Conservation (phyloP, 1,140 invertebrate species). For the Psix sp. region DNA sequence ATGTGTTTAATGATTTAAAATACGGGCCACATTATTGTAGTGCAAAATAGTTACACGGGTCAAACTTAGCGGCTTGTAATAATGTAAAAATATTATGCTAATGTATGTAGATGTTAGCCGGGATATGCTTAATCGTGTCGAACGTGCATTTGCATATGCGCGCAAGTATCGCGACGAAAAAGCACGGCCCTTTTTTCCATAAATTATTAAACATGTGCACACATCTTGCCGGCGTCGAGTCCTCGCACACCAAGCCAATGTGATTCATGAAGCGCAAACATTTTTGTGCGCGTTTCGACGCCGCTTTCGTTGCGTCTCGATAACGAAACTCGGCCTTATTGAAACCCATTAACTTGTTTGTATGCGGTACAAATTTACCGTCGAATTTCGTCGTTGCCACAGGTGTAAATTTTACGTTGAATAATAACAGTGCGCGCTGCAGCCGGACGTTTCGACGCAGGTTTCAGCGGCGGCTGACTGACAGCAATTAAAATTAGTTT, state of each 20-base stretch:
- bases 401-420: too few species aligned
- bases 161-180: conserved; percentile 38
- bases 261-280: conserved; percentile 28
- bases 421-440: too few species aligned
- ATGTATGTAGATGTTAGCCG: conserved; percentile 44
- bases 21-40: conserved; percentile 16
- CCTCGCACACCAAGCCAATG: conserved; percentile 16
- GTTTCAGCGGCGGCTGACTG: too few species aligned
- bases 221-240: conserved; percentile 4
- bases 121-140: conserved; percentile 53
- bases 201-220: conserved; percentile 48
- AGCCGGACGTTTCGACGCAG: too few species aligned
- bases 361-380: too few species aligned
- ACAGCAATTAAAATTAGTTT: conserved; percentile 50
- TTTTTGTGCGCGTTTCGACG: conserved; percentile 1
- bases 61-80: conserved; percentile 23
- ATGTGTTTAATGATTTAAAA: conserved; percentile 29
- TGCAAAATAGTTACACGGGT: conserved; percentile 7
- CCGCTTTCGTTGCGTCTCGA: neutral
- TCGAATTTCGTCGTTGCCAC: conserved; percentile 17
- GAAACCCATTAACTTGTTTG: conserved; percentile 17
- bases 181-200: conserved; percentile 35
- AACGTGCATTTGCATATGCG: conserved; percentile 54
- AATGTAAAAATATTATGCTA: conserved; percentile 48
- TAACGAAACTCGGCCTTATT: conserved; percentile 9